Conservation (phyloP, 2,888 invertebrate genomes). For the Pimpla rufipes region DNA sequence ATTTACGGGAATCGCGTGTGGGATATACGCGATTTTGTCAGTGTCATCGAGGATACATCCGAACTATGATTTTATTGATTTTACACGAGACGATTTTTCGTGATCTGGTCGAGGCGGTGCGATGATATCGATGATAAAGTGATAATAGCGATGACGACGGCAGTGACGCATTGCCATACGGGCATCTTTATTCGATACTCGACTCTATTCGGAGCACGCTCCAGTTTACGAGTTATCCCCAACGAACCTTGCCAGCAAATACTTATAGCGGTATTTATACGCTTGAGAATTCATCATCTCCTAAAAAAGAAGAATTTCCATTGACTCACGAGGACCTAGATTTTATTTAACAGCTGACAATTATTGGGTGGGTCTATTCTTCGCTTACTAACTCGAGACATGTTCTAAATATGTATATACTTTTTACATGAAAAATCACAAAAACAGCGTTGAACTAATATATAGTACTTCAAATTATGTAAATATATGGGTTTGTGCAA, state of each 20-base stretch:
- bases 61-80: constrained; percentile 57
- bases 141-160: constrained; percentile 52
- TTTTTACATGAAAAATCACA: no score
- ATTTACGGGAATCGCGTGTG: constrained; percentile 26
- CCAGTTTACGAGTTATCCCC: constrained; percentile 67
- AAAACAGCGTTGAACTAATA: no score
- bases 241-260: constrained; percentile 67
- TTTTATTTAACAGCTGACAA: background rate
- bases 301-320: constrained; percentile 4
- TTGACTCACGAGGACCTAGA: background rate
- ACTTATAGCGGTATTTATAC: constrained; percentile 44
- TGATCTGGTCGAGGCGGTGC: background rate
- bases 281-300: constrained; percentile 39
- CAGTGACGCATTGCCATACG: constrained; percentile 41
- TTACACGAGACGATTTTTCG: constrained; percentile 15
- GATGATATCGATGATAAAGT: constrained; percentile 29
- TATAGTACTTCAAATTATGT: no score
- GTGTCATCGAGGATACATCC: constrained; percentile 47
- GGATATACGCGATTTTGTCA: constrained; percentile 29
- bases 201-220: constrained; percentile 69
- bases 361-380: background rate
- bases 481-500: no score
- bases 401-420: background rate
- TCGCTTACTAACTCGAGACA: background rate
- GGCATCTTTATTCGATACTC: constrained; percentile 69